Evolutionary conservation across 2,113 vertebrate genomes (phyloP), one percentile per base, ranked within the genome.

Genomic region (Callionymus lyra): DNA sequence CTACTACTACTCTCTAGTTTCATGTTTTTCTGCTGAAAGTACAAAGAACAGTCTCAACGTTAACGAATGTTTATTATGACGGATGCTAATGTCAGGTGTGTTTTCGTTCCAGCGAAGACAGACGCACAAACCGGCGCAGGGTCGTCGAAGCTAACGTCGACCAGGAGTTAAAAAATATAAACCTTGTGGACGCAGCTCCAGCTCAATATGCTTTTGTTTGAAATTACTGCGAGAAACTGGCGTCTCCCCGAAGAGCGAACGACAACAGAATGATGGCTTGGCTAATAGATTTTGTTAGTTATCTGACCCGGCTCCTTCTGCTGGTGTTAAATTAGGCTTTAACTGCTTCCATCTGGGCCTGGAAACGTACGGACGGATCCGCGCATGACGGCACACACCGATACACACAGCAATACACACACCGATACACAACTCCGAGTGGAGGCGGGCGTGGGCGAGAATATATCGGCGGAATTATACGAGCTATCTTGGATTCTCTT

Each of bases 231-330:
- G 33, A 32, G 44, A 65, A n/a, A 50, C 59, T 6, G 35, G 45
- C 46, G 41, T 53, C 31, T 73, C 59, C 72, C 69, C 12, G 2
- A 44, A 64, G 67, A 58, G 62, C 41, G 27, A 69, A 77, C 55
- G 64, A 73, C 77, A 79, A 66, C 65, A 74, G 70, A 72, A 68
- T 76, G 67, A 74, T 74, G 70, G 66, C 62, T 79, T 68, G 67
- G 40, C 73, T 82, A 76, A 82, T 79, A 69, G 76, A 82, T 77
- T 81, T 81, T 67, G 71, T 77, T 76, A 74, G 72, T 76, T 67
- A 76, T 81, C 74, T 71, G 70, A 78, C 45, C 67, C 59, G 51
- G 49, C 65, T 76, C 74, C 68, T 80, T 56, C 53, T 76, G 65
- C 57, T 68, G 66, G 57, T 64, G 59, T 80, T 80, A 67, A 71